Evolutionary conservation across 2,888 invertebrate species (phyloP), one percentile per base, ranked within the genome.

Genomic region (Acronicta leporina): DNA sequence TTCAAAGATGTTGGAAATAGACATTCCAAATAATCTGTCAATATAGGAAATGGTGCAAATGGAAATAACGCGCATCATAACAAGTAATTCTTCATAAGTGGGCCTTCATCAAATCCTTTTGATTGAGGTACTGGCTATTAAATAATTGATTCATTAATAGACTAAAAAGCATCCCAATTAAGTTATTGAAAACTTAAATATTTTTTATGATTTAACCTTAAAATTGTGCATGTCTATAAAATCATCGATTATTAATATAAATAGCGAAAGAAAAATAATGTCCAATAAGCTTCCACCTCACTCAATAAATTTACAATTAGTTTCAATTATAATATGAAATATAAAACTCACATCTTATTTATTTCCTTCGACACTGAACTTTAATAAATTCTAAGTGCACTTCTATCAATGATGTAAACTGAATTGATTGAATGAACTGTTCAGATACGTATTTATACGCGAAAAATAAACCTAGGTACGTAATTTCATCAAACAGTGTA

Each of bases 381-480:
- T 69, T 15, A 60, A 64, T 64, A 64, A 53, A 60, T 60, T 59
- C 50, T 47, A 49, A 69, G 72, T 70, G 75, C 71, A 71, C 75
- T 53, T 55, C 67, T 75, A 75, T 75, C 66, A 70, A 60, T 67
- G 63, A 60, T 74, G 49, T 62, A 60, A 66, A 74, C 59, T 56
- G 44, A 33, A 63, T 73, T 75, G 77, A 75, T 60, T 62, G 70
- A 73, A 70, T 67, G 63, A 66, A 63, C 59, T 44, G 44, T 63
- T 63, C 53, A 53, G 50, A 55, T 54, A 50, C 66, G 74, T 74
- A 75, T 74, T 58, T 77, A 77, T 75, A 75, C 52, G 49, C 16
- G 15, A 44, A 60, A 66, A 63, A 59, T 46, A 56, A 61, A 66
- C 52, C n/a, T n/a, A n/a, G n/a, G 59, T 15, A 38, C 56, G 66